Evolutionary conservation across 92 coral and sea anemone species (phyloP).

Genomic region (Epizoanthus rinbou): DNA sequence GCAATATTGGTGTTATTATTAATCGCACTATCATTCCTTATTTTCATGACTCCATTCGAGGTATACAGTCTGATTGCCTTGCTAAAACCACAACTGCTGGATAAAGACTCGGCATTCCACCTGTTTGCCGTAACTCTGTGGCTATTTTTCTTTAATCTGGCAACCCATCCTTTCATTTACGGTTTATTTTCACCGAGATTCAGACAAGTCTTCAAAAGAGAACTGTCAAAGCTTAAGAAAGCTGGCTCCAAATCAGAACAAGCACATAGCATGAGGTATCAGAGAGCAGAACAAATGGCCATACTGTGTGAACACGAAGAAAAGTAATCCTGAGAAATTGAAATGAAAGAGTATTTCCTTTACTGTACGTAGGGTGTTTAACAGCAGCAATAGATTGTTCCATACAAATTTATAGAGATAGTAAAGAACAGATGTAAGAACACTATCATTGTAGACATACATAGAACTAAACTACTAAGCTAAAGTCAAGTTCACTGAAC

Average conservation of each 20-base stretch:
- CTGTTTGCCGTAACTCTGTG: slow-evolving; percentile 5
- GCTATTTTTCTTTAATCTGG: neutral
- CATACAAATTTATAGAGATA: too few species aligned
- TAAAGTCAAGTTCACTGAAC: too few species aligned
- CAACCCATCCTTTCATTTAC: neutral
- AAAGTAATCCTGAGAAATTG: too few species aligned
- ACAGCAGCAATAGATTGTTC: too few species aligned
- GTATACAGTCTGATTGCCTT: neutral
- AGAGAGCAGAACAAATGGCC: neutral
- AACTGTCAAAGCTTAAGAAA: neutral
- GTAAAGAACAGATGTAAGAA: too few species aligned
- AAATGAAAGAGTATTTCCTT: too few species aligned
- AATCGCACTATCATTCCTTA: neutral
- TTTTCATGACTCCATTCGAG: neutral
- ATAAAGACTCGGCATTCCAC: neutral
- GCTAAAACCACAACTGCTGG: slow-evolving; percentile 2
- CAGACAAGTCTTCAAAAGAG: neutral
- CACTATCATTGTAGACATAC: too few species aligned
- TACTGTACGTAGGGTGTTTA: too few species aligned
- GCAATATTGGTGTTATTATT: neutral
- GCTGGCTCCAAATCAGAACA: neutral
- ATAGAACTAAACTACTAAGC: too few species aligned
- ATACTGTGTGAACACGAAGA: neutral
- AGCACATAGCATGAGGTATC: neutral
- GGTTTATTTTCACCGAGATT: neutral